phyloP scores from a whole-genome alignment of 1,140 invertebrate species.

The Sinella curviseta region DNA sequence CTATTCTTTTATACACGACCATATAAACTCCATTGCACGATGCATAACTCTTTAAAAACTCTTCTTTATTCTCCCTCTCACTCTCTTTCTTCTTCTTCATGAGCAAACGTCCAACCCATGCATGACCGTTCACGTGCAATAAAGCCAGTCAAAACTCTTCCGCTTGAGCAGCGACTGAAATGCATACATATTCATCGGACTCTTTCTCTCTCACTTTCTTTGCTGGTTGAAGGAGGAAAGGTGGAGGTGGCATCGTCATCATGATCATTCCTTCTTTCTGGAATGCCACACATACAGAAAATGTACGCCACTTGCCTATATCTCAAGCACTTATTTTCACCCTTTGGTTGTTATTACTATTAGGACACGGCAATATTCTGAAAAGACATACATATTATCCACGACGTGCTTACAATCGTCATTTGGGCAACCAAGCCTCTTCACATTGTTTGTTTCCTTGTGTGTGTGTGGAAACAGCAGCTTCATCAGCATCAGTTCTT shows the following conservation, averaged over 20 bases:
- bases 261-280: neutral
- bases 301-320: too few species aligned
- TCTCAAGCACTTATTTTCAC: too few species aligned
- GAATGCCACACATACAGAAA: too few species aligned
- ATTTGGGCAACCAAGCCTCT: neutral
- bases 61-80: too few species aligned
- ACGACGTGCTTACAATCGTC: too few species aligned
- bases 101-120: neutral
- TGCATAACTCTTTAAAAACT: conserved; percentile 19
- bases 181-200: conserved; percentile 19
- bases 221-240: neutral
- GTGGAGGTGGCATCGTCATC: neutral
- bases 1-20: too few species aligned
- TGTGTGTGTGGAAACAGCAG: neutral
- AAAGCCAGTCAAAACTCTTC: conserved; percentile 21
- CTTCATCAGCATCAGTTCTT: too few species aligned
- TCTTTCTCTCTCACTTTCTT: neutral
- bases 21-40: too few species aligned
- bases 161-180: neutral
- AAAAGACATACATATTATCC: too few species aligned
- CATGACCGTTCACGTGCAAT: conserved; percentile 25
- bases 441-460: conserved; percentile 18
- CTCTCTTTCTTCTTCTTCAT: conserved; percentile 3
- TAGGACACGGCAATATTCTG: too few species aligned
- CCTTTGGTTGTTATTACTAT: too few species aligned